Evolutionary conservation across 1,140 invertebrate genomes (phyloP).

Genomic region (Saccostrea echinata): DNA sequence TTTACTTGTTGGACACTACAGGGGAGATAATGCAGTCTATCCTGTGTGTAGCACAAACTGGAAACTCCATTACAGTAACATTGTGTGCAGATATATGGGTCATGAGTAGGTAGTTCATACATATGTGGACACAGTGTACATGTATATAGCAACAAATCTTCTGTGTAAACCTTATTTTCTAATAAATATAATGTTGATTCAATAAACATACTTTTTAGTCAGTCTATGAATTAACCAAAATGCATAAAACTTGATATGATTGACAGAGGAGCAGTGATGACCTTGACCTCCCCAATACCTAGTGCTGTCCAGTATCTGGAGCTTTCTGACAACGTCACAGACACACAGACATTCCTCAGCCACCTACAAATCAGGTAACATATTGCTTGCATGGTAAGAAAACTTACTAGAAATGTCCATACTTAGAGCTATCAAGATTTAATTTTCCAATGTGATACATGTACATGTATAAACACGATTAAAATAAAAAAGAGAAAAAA

Average conservation of each 20-base stretch:
- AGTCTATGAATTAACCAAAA: too few relatives aligned
- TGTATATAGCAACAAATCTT: too few relatives aligned
- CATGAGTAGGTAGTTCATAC: slow-evolving; percentile 15
- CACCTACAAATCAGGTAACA: background rate
- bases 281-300: background rate
- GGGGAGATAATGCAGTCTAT: slow-evolving; percentile 38
- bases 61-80: slow-evolving; percentile 40
- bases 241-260: background rate
- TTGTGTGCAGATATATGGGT: slow-evolving; percentile 40
- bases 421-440: too few relatives aligned
- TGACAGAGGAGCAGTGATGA: background rate
- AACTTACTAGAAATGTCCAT: too few relatives aligned
- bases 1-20: background rate
- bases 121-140: background rate
- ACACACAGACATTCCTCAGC: slow-evolving; percentile 2
- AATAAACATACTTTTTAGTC: too few relatives aligned
- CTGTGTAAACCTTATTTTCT: too few relatives aligned
- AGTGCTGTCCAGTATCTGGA: background rate
- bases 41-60: slow-evolving; percentile 50
- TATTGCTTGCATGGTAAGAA: too few relatives aligned
- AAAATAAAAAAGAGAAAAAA: too few relatives aligned
- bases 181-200: too few relatives aligned
- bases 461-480: too few relatives aligned
- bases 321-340: background rate
- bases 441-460: too few relatives aligned